Percentiles rank a stretch among this genome's conserved stretches.
phyloP scores from a whole-genome alignment of 2,888 invertebrate species.

The Temnothorax ravouxi region DNA sequence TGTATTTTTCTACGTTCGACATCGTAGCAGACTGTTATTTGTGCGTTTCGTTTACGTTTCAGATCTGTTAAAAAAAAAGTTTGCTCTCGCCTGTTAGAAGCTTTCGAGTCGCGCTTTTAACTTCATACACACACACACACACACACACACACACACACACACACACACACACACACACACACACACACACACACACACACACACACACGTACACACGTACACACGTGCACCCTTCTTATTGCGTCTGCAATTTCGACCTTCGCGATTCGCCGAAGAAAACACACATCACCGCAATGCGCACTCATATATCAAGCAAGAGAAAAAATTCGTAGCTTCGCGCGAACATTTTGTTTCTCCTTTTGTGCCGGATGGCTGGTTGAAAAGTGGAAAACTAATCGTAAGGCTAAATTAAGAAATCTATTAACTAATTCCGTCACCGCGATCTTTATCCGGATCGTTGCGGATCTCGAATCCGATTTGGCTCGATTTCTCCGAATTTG shows the following conservation, averaged over 20 bases:
- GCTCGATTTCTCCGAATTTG: slow-evolving; percentile 5
- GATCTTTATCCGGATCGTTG: slow-evolving; percentile 16
- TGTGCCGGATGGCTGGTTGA: slow-evolving; percentile 11
- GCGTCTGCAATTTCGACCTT: slow-evolving; percentile 33
- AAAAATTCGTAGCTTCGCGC: slow-evolving; percentile 4
- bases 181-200: no score
- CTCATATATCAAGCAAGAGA: background rate
- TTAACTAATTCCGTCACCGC: slow-evolving; percentile 31
- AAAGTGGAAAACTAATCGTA: slow-evolving; percentile 39
- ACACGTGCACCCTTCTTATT: background rate
- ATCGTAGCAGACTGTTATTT: slow-evolving; percentile 74
- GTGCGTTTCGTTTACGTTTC: slow-evolving; percentile 76
- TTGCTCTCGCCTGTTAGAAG: slow-evolving; percentile 60
- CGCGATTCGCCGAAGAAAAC: slow-evolving; percentile 1
- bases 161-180: no score
- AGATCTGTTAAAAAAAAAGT: slow-evolving; percentile 69
- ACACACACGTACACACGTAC: no score
- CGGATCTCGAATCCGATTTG: slow-evolving; percentile 1
- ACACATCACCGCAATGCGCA: background rate
- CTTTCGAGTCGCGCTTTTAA: slow-evolving; percentile 55
- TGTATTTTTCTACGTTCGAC: slow-evolving; percentile 81
- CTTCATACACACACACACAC: slow-evolving; percentile 5
- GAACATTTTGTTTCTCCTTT: slow-evolving; percentile 7
- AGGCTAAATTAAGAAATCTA: slow-evolving; percentile 48
- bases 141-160: background rate